Conservation (phyloP, 2,113 vertebrate genomes). For the Mellivora capensis region DNA sequence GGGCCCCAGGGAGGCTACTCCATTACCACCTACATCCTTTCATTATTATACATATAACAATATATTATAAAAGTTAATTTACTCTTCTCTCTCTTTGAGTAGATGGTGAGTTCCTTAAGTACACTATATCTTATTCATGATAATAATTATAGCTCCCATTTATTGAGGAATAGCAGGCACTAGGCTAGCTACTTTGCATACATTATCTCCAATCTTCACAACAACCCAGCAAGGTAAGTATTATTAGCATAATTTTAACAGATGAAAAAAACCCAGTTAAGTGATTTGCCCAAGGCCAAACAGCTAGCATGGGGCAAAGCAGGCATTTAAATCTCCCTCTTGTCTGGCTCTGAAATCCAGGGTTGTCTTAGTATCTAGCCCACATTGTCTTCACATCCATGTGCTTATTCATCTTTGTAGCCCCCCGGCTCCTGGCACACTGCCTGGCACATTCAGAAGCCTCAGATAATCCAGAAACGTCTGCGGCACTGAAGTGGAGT, state of each 20-base stretch:
- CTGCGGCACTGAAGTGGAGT: neutral
- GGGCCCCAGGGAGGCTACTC: neutral
- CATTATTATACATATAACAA: conserved; percentile 12
- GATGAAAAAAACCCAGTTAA: conserved; percentile 25
- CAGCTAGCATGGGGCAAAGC: neutral
- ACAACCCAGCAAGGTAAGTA: conserved; percentile 68
- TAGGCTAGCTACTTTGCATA: conserved; percentile 66
- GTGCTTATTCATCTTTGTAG: neutral
- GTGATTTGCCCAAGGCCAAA: conserved; percentile 54
- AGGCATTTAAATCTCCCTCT: neutral
- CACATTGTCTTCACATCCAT: neutral
- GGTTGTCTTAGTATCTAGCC: neutral
- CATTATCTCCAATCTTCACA: conserved; percentile 67
- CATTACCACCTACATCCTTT: conserved; percentile 23
- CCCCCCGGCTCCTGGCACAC: neutral
- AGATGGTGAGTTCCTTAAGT: conserved; percentile 54
- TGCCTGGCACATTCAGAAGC: neutral
- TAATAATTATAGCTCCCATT: conserved; percentile 68
- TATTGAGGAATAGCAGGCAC: conserved; percentile 53
- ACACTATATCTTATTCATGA: conserved; percentile 53
- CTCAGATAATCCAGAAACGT: neutral
- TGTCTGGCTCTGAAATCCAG: neutral
- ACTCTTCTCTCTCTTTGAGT: conserved; percentile 39
- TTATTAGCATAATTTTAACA: conserved; percentile 66
- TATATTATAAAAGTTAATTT: conserved; percentile 55